A percentile compares a stretch with the other conserved stretches of the same genome.
phyloP scores from a whole-genome alignment of 2,113 vertebrate species.

The Toxotes chatareus region DNA sequence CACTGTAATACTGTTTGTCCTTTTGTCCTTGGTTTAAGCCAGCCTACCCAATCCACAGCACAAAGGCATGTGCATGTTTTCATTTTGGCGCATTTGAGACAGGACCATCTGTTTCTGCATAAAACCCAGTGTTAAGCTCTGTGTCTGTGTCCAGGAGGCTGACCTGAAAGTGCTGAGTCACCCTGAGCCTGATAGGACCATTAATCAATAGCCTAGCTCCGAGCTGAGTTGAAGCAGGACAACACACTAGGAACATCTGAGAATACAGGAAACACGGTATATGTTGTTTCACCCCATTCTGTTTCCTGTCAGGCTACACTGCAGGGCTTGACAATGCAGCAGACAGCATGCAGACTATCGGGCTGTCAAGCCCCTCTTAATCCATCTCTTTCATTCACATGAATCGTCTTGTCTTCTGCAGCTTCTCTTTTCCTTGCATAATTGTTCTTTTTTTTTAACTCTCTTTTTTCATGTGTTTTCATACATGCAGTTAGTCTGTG shows the following conservation, averaged over 20 bases:
- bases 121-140: slow-evolving; percentile 3
- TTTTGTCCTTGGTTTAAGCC: not conserved
- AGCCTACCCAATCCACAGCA: not conserved
- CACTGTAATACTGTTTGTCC: not conserved
- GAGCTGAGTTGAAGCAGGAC: slow-evolving; percentile 33
- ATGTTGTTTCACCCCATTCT: not conserved
- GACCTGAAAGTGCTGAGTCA: slow-evolving; percentile 60
- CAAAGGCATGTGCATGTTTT: not conserved
- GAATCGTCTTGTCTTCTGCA: not conserved
- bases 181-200: slow-evolving; percentile 18
- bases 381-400: not conserved
- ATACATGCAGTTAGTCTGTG: too few species aligned
- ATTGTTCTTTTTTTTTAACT: not conserved
- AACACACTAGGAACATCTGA: slow-evolving; percentile 21
- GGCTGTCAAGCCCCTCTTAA: not conserved
- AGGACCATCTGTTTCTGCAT: slow-evolving; percentile 31
- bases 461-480: not conserved
- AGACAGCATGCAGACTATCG: not conserved
- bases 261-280: slow-evolving; percentile 1
- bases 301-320: slow-evolving; percentile 5
- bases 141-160: slow-evolving; percentile 25
- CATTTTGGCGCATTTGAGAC: slow-evolving; percentile 9
- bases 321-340: not conserved
- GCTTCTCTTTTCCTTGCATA: not conserved
- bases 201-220: slow-evolving; percentile 57